These are phyloP conservation scores for Coturnix japonica DNA, from an alignment of 2,113 vertebrate species.

Conservation along the genomic window DNA sequence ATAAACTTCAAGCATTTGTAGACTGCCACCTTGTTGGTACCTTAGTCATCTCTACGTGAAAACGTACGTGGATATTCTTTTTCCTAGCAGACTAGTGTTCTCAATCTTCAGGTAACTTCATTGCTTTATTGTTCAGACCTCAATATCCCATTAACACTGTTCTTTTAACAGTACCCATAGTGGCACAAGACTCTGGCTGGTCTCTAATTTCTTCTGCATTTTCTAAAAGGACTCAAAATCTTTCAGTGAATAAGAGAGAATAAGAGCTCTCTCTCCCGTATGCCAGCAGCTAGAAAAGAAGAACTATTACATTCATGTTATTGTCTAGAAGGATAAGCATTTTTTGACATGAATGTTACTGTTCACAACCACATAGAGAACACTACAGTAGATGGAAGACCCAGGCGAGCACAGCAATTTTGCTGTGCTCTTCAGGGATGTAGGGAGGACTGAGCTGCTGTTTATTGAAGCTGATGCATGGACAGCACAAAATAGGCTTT, in stretches of 20 bases:
- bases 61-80: background rate
- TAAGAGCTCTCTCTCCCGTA: background rate
- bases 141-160: background rate
- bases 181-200: background rate
- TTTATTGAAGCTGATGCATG: background rate
- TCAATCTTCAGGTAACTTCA: background rate
- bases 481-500: background rate
- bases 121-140: background rate
- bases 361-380: background rate
- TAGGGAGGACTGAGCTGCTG: background rate
- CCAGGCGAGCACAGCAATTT: background rate
- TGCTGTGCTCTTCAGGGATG: rapidly evolving
- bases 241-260: background rate
- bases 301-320: background rate
- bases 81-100: background rate
- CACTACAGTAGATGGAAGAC: background rate
- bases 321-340: background rate
- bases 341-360: background rate
- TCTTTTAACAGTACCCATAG: background rate
- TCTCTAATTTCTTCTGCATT: background rate
- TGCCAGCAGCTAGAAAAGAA: background rate
- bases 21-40: background rate
- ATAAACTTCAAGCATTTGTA: background rate
- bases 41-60: background rate
- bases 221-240: background rate